Base-by-base conservation (phyloP, 92 coral and sea anemone genomes). In the Muricea muricata region DNA sequence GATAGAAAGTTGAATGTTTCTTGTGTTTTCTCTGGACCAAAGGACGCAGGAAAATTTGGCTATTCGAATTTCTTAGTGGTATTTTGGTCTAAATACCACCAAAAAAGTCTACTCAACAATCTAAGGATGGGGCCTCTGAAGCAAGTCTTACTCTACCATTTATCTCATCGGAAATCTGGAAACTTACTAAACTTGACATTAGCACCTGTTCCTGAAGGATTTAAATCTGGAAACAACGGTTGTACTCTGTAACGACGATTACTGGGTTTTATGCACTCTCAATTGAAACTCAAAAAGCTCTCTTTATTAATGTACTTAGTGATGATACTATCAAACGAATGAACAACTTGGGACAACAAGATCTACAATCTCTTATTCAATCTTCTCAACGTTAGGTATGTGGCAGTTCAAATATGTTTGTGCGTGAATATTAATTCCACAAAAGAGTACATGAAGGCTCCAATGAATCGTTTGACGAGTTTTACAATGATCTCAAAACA, bases 181-280 rank as follows among this genome's bases (percentile, higher is more conserved):
- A 66, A 54, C 67, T 77, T 45, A 40, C 69, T 4, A 7, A 30
- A 28, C 47, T 77, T 41, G 82, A 77, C 37, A 25, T 77, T 26
- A 31, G 55, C 14, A 20, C 21, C 48, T 79, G 46, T n/a, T 58
- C 69, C 73, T 17, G 84, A 79, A 67, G 73, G 84, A 58, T 79
- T 79, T 70, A 25, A 42, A 5, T 39, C 30, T 82, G 87, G 87
- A 82, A 82, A 37, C 79, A 82, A 34, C 87, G 78, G 25, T 68
- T 78, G 77, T 35, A 65, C 86, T 67, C 86, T 45, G 78, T 72
- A 4, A 34, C 23, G 33, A 58, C 73, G 32, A 79, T 79, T 23
- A 34, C 34, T 25, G 32, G 56, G 17, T 79, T 79, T 33, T 79
- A 34, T 65, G 86, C 28, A 10, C 77, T 81, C 45, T 23, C 86